These are phyloP conservation scores for Adelges cooleyi DNA, from an alignment of 1,140 invertebrate genomes.

Conservation along the genomic window DNA sequence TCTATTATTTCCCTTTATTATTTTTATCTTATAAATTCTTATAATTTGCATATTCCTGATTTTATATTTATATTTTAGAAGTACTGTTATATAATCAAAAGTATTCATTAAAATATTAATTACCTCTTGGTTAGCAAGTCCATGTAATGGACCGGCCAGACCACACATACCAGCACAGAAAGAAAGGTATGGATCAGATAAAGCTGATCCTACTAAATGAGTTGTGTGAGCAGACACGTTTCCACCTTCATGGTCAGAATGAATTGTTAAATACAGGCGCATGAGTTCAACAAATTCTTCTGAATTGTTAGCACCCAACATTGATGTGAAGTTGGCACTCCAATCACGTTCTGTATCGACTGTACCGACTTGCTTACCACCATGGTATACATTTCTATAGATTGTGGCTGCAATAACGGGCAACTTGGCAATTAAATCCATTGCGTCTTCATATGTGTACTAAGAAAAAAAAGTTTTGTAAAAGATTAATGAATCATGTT, in stretches of 20 bases:
- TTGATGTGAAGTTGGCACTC: slow-evolving; percentile 83
- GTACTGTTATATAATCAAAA: too few relatives aligned
- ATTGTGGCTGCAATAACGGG: slow-evolving; percentile 91
- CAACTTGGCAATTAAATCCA: slow-evolving; percentile 93
- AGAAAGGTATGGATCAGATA: slow-evolving; percentile 88
- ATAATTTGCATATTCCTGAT: too few relatives aligned
- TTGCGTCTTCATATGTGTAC: slow-evolving; percentile 81
- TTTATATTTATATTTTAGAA: too few relatives aligned
- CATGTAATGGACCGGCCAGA: slow-evolving; percentile 88
- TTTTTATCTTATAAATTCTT: too few relatives aligned
- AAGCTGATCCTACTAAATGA: slow-evolving; percentile 86
- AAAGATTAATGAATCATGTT: too few relatives aligned
- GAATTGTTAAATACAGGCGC: slow-evolving; percentile 90
- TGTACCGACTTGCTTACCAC: slow-evolving; percentile 73
- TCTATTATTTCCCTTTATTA: too few relatives aligned
- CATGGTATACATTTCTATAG: slow-evolving; percentile 76
- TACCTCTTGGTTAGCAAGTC: slow-evolving; percentile 86
- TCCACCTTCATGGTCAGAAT: slow-evolving; percentile 89
- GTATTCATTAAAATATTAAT: too few relatives aligned
- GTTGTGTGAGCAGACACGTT: slow-evolving; percentile 92
- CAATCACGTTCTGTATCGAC: slow-evolving; percentile 86
- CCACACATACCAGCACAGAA: slow-evolving; percentile 92
- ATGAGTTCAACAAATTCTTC: slow-evolving; percentile 76
- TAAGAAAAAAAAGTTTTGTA: slow-evolving; percentile 36
- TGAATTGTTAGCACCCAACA: slow-evolving; percentile 81